Evolutionary conservation across 2,113 vertebrate genomes (phyloP).

Genomic region (Plecturocebus donacophilus): DNA sequence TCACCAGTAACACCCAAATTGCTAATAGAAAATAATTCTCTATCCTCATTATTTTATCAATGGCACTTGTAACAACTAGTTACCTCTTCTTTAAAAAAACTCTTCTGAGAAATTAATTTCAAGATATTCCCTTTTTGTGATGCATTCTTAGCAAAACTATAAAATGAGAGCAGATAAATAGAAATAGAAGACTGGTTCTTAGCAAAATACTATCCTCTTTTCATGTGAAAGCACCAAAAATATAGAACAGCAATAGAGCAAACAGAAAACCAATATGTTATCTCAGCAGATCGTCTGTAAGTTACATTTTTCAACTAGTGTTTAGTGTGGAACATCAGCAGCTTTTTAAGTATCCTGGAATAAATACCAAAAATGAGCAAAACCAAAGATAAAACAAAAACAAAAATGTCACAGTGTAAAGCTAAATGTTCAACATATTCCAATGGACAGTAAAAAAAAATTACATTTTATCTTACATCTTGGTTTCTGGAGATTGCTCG

Average conservation of each 20-base stretch:
- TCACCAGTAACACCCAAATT: neutral
- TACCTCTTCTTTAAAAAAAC: neutral
- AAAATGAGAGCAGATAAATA: neutral
- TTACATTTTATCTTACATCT: neutral
- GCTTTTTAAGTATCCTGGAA: conserved; percentile 18
- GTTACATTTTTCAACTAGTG: neutral
- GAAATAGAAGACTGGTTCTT: neutral
- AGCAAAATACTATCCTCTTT: neutral
- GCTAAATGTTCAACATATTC: neutral
- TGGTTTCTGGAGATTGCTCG: neutral
- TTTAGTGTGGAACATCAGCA: conserved; percentile 58
- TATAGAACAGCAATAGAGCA: neutral
- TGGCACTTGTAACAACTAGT: neutral
- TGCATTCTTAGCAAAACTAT: neutral
- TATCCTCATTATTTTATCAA: neutral
- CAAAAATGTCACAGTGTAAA: neutral
- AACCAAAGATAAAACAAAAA: conserved; percentile 10
- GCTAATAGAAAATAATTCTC: neutral
- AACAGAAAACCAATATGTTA: conserved; percentile 33
- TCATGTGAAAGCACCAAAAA: neutral
- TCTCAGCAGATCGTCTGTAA: conserved; percentile 38
- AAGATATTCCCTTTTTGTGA: neutral
- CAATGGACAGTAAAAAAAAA: neutral
- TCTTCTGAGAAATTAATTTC: neutral
- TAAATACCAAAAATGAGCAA: conserved; percentile 20